Conservation (phyloP, 1,140 invertebrate species). For the Drosophila kanapiae region DNA sequence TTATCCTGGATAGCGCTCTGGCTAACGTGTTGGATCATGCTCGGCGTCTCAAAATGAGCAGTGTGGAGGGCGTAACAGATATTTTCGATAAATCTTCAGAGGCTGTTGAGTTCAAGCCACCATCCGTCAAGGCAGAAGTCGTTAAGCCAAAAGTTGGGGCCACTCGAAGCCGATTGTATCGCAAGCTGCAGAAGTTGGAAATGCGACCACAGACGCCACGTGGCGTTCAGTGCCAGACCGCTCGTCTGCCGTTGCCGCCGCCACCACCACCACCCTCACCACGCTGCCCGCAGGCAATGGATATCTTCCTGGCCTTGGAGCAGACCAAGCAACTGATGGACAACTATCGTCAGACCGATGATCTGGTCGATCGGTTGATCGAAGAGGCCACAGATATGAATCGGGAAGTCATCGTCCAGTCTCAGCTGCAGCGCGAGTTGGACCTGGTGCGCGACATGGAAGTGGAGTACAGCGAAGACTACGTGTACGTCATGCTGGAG, state of each 20-base stretch:
- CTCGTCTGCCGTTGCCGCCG: conserved; percentile 12
- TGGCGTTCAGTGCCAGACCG: conserved; percentile 3
- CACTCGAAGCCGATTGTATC: neutral
- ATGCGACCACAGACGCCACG: neutral
- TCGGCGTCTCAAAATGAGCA: conserved; percentile 44
- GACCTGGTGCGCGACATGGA: conserved; percentile 55
- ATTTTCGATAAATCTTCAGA: neutral
- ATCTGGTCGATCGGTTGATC: conserved; percentile 38
- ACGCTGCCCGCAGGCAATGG: conserved; percentile 26
- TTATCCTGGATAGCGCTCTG: neutral
- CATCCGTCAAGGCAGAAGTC: neutral
- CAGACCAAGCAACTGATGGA: conserved; percentile 15
- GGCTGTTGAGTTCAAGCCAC: neutral
- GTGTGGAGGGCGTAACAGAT: conserved; percentile 5
- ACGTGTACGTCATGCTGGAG: conserved; percentile 21
- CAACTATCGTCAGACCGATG: conserved; percentile 38
- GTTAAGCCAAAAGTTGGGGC: neutral
- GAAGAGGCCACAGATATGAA: conserved; percentile 37
- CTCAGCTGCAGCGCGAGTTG: conserved; percentile 44
- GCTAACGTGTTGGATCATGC: conserved; percentile 23
- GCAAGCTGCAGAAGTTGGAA: neutral
- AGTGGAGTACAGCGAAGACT: conserved; percentile 31
- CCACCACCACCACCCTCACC: conserved; percentile 62
- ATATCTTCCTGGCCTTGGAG: conserved; percentile 14
- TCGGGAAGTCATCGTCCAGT: conserved; percentile 29